Evolutionary conservation across 2,888 invertebrate genomes (phyloP).

Genomic region (Holacanthella duospinosa): DNA sequence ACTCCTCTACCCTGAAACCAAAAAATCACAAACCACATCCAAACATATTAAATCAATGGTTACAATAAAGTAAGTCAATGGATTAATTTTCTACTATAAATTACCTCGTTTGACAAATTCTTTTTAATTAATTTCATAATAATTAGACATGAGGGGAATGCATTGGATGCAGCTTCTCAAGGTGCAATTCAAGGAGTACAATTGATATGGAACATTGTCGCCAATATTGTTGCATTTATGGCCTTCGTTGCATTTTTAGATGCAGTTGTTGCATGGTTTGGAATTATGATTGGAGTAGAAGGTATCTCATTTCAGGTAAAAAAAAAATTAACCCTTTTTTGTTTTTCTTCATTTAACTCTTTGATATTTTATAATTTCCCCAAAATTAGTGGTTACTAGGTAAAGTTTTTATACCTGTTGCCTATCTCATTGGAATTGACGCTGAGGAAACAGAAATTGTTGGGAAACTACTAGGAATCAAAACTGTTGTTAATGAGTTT

Average conservation of each 20-base stretch:
- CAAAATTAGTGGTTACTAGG: constrained; percentile 71
- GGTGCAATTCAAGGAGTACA: constrained; percentile 73
- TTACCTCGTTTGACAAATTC: no score
- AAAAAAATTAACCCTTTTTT: no score
- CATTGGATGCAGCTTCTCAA: constrained; percentile 80
- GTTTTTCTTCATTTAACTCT: background rate
- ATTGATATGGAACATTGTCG: constrained; percentile 73
- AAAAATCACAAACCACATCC: constrained; percentile 61
- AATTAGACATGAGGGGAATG: constrained; percentile 70
- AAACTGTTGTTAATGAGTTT: constrained; percentile 85
- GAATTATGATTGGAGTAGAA: constrained; percentile 57
- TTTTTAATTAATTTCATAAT: no score
- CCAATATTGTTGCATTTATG: constrained; percentile 59
- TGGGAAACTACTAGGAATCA: constrained; percentile 73
- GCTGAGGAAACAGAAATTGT: constrained; percentile 60
- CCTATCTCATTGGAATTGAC: constrained; percentile 67
- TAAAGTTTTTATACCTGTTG: constrained; percentile 80
- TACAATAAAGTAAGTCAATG: constrained; percentile 9
- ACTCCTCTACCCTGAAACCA: constrained; percentile 82
- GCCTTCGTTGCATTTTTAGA: constrained; percentile 77
- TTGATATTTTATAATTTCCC: no score
- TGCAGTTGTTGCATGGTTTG: constrained; percentile 67
- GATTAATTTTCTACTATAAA: no score
- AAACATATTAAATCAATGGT: constrained; percentile 53
- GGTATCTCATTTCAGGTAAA: constrained; percentile 27